These are phyloP conservation scores for Tethea ocularis DNA, from an alignment of 2,888 invertebrate species.

Conservation along the genomic window DNA sequence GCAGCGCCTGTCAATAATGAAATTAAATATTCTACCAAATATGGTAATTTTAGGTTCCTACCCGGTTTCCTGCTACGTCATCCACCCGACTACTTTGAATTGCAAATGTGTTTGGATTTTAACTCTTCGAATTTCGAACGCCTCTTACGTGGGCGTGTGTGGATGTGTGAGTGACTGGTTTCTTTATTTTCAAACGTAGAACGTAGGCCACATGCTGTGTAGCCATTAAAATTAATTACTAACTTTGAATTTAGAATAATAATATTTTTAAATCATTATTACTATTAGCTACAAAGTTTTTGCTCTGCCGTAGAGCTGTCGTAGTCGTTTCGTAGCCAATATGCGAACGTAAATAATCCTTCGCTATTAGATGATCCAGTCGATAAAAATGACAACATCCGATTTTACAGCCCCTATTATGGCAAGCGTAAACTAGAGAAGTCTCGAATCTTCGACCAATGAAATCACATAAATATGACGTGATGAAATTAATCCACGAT, in stretches of 20 bases:
- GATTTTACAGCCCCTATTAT: too few relatives aligned
- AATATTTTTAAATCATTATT: too few relatives aligned
- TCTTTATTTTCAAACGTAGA: constrained; percentile 28
- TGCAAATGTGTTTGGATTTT: constrained; percentile 71
- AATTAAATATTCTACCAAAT: constrained; percentile 19
- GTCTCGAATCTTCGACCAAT: too few relatives aligned
- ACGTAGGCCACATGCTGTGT: constrained; percentile 7
- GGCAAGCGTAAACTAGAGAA: too few relatives aligned
- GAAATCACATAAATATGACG: too few relatives aligned
- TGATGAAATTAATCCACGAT: too few relatives aligned
- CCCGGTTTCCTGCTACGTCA: constrained; percentile 75
- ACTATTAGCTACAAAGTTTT: neutral
- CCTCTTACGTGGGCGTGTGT: constrained; percentile 59
- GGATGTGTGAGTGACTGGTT: constrained; percentile 40
- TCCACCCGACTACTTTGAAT: constrained; percentile 46
- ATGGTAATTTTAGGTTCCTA: constrained; percentile 36
- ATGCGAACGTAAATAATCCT: too few relatives aligned
- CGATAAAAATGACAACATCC: too few relatives aligned
- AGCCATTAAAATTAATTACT: constrained; percentile 7
- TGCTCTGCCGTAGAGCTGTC: neutral
- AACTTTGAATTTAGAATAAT: neutral
- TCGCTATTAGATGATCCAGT: too few relatives aligned
- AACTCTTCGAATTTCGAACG: constrained; percentile 57
- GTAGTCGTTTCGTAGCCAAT: neutral
- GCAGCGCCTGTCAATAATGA: neutral